Evolutionary conservation across 2,888 invertebrate species (phyloP).

Genomic region (Gisinianus flammeolus): DNA sequence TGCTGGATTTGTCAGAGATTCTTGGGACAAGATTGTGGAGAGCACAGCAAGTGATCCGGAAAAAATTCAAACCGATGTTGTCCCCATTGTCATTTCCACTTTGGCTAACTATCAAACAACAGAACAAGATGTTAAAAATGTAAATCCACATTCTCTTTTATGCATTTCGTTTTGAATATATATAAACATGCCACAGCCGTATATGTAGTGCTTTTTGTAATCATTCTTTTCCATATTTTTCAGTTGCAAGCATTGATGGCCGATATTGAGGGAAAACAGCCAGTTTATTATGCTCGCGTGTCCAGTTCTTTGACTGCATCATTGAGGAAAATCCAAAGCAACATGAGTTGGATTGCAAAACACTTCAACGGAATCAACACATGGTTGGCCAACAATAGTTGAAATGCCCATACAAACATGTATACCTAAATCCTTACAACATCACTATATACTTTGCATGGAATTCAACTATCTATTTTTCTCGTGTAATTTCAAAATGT

Average conservation of each 20-base stretch:
- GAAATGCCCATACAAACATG: too few species aligned
- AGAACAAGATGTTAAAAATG: background rate
- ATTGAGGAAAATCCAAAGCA: background rate
- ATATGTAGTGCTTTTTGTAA: too few species aligned
- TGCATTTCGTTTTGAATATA: background rate
- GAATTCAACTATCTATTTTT: too few species aligned
- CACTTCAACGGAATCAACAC: background rate
- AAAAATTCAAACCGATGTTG: background rate
- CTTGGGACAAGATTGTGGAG: slow-evolving; percentile 1
- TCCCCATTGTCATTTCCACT: background rate
- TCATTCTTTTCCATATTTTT: background rate
- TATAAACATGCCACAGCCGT: background rate
- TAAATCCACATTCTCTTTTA: background rate
- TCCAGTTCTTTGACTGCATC: background rate
- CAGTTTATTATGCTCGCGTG: background rate
- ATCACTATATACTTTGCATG: too few species aligned
- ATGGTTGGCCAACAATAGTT: slow-evolving; percentile 9
- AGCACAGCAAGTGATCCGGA: background rate
- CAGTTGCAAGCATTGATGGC: background rate
- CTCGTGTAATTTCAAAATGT: too few species aligned
- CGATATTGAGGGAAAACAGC: background rate
- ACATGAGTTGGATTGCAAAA: background rate
- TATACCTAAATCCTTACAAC: too few species aligned
- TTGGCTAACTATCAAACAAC: background rate
- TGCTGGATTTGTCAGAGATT: background rate